These are phyloP conservation scores for Apeltes quadracus DNA, from an alignment of 2,113 vertebrate species.

Conservation along the genomic window DNA sequence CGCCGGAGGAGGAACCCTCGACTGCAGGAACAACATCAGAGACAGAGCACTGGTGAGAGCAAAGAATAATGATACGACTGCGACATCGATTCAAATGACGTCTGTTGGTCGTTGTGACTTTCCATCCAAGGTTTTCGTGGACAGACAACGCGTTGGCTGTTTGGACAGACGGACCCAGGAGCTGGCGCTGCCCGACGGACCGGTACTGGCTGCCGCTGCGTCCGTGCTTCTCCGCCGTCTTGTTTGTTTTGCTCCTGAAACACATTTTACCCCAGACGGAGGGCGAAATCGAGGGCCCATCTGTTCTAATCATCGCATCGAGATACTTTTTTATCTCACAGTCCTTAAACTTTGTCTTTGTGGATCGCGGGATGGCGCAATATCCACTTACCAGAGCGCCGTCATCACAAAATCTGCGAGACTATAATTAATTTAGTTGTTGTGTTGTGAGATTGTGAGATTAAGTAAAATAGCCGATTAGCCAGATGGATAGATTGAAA, in stretches of 20 bases:
- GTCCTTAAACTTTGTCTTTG: neutral
- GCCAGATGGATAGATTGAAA: neutral
- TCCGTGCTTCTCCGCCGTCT: neutral
- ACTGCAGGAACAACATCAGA: slow-evolving; percentile 81
- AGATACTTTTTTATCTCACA: neutral
- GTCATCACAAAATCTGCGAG: neutral
- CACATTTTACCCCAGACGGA: neutral
- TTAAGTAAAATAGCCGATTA: neutral
- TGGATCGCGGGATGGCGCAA: neutral
- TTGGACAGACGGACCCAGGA: slow-evolving; percentile 84
- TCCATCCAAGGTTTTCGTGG: slow-evolving; percentile 87
- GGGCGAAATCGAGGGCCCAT: neutral
- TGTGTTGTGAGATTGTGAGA: neutral
- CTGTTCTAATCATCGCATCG: neutral
- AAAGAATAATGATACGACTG: too few species aligned
- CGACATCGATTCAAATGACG: neutral
- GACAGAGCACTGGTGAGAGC: slow-evolving; percentile 87
- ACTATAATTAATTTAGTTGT: neutral
- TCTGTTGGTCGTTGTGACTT: neutral
- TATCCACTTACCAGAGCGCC: neutral
- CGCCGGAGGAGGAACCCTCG: slow-evolving; percentile 81
- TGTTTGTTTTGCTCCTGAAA: neutral
- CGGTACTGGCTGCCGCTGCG: slow-evolving; percentile 71
- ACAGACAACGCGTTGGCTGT: slow-evolving; percentile 82
- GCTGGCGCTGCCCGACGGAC: slow-evolving; percentile 79